phyloP scores from a whole-genome alignment of 2,888 invertebrate genomes.

The Abscondita cerata region DNA sequence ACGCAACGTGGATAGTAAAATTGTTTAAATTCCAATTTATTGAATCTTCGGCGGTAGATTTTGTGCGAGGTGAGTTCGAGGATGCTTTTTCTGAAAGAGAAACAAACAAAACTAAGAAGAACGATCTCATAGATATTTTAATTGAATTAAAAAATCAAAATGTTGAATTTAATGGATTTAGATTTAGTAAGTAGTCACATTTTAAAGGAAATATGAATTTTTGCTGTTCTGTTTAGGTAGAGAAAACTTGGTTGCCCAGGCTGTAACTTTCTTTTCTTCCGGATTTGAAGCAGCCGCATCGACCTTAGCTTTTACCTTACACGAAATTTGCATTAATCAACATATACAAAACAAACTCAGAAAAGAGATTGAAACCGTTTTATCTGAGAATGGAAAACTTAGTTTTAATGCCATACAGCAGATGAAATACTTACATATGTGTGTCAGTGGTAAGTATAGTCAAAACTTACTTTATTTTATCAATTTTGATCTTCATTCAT shows the following conservation, averaged over 20 bases:
- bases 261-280: slow-evolving; percentile 61
- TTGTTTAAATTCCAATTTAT: slow-evolving; percentile 51
- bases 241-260: slow-evolving; percentile 45
- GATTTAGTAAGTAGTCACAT: slow-evolving; percentile 33
- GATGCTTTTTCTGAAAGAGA: slow-evolving; percentile 50
- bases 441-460: slow-evolving; percentile 58
- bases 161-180: slow-evolving; percentile 30
- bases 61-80: slow-evolving; percentile 51
- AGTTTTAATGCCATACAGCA: slow-evolving; percentile 59
- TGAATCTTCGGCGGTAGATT: slow-evolving; percentile 47
- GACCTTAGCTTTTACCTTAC: slow-evolving; percentile 57
- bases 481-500: too few species aligned
- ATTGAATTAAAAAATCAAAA: slow-evolving; percentile 49
- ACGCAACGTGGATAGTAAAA: slow-evolving; percentile 50
- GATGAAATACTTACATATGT: slow-evolving; percentile 62
- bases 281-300: slow-evolving; percentile 63
- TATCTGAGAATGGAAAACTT: slow-evolving; percentile 52
- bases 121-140: slow-evolving; percentile 60
- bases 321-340: slow-evolving; percentile 57
- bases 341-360: slow-evolving; percentile 60
- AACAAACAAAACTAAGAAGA: slow-evolving; percentile 45
- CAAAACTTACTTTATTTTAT: too few species aligned
- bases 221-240: slow-evolving; percentile 2
- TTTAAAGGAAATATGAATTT: slow-evolving; percentile 41
- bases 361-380: slow-evolving; percentile 54